A percentile compares a stretch with the other conserved stretches of the same genome.
These are phyloP conservation scores for Gyrodactylus bullatarudis DNA, from an alignment of 1,140 invertebrate genomes.

Conservation along the genomic window DNA sequence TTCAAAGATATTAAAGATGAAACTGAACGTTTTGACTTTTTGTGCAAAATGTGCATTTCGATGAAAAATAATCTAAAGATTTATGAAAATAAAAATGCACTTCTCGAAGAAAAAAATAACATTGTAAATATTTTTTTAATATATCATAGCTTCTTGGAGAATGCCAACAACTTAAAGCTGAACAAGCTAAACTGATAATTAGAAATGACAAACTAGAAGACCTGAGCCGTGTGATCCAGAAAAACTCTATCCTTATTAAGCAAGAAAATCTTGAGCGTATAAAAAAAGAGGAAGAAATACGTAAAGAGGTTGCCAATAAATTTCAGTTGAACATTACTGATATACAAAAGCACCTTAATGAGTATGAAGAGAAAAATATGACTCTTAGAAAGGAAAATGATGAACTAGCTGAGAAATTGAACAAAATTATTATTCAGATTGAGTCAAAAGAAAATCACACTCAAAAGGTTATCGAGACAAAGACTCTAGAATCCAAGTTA, in stretches of 20 bases:
- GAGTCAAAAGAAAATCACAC: neutral
- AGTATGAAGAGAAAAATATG: neutral
- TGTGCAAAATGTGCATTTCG: neutral
- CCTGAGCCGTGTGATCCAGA: neutral
- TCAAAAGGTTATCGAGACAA: neutral
- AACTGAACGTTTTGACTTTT: neutral
- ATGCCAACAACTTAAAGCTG: neutral
- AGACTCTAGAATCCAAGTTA: neutral
- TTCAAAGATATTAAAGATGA: neutral
- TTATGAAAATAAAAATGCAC: neutral
- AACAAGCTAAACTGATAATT: neutral
- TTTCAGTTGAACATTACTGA: neutral
- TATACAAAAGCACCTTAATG: neutral
- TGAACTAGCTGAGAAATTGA: neutral
- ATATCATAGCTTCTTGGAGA: neutral
- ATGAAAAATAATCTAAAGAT: neutral
- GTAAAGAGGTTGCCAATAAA: neutral
- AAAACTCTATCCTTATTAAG: neutral
- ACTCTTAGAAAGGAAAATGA: neutral
- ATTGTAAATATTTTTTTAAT: neutral
- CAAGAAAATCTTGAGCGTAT: neutral
- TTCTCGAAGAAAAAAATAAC: neutral
- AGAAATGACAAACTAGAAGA: neutral
- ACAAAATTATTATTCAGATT: neutral
- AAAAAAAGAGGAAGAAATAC: neutral